Percentiles rank a stretch among this genome's conserved stretches.
Evolutionary conservation across 2,797 vertebrate genomes (phyloP).

Genomic region (Zalophus californianus): DNA sequence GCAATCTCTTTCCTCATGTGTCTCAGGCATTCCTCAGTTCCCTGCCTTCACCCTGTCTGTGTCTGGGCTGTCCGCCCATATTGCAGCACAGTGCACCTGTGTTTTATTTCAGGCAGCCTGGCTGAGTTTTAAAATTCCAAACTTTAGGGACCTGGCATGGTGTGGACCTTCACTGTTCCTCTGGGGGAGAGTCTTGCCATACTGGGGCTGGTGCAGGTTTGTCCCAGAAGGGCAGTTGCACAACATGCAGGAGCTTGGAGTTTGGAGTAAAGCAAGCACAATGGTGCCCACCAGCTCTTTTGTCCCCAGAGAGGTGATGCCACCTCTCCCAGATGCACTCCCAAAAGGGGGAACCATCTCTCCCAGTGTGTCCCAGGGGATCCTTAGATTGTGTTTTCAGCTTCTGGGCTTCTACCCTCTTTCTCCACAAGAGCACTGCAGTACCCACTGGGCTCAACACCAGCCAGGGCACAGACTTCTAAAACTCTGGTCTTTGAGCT

Average conservation of each 20-base stretch:
- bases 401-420: neutral
- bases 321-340: neutral
- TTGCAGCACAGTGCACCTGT: neutral
- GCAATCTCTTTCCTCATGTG: neutral
- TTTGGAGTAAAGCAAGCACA: neutral
- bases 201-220: neutral
- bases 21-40: neutral
- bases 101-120: neutral
- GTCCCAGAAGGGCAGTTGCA: neutral
- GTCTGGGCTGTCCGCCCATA: neutral
- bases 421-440: neutral
- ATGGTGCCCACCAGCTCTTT: neutral
- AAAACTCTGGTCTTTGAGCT: neutral
- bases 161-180: neutral
- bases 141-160: neutral
- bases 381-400: neutral
- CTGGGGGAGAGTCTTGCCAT: neutral
- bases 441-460: neutral
- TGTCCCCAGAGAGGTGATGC: neutral
- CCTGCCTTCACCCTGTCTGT: neutral
- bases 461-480: neutral
- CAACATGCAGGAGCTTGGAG: neutral
- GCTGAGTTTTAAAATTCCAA: neutral
- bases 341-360: neutral
- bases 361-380: neutral